Evolutionary conservation across 2,888 invertebrate species (phyloP).

Genomic region (Trichopria drosophilae): DNA sequence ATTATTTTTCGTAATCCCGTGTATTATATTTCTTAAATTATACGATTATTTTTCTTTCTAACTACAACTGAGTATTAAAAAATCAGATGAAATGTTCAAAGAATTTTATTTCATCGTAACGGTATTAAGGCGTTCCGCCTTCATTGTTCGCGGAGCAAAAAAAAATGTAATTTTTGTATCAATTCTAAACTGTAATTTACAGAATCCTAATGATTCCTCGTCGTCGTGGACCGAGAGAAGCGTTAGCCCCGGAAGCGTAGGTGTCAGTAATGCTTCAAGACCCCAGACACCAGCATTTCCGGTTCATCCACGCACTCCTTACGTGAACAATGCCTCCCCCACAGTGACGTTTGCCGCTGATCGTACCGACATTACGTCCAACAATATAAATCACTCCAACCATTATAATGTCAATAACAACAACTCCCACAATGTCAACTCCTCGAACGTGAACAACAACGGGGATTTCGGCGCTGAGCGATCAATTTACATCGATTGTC

Average conservation of each 20-base stretch:
- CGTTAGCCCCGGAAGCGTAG: constrained; percentile 62
- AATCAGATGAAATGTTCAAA: too few species aligned
- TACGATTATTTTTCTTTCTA: too few species aligned
- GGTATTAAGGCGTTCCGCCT: too few species aligned
- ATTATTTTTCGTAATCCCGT: too few species aligned
- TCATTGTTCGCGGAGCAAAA: too few species aligned
- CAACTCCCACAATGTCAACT: constrained; percentile 35
- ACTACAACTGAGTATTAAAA: too few species aligned
- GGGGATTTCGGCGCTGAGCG: constrained; percentile 47
- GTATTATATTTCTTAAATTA: too few species aligned
- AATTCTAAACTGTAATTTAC: too few species aligned
- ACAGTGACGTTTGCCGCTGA: constrained; percentile 60
- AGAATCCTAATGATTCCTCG: constrained; percentile 63
- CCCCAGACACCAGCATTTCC: constrained; percentile 94
- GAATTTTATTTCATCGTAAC: too few species aligned
- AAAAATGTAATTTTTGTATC: too few species aligned
- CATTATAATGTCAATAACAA: constrained; percentile 38
- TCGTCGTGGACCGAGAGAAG: constrained; percentile 67
- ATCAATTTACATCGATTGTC: constrained; percentile 53
- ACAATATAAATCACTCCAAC: constrained; percentile 46
- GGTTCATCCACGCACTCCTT: constrained; percentile 86
- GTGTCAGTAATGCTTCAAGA: constrained; percentile 64
- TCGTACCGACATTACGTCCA: constrained; percentile 42
- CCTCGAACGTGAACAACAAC: constrained; percentile 46
- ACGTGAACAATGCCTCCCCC: constrained; percentile 75